Percentiles rank a stretch among this genome's conserved stretches.
Evolutionary conservation across 1,140 invertebrate species (phyloP).

Genomic region (Atta texana): DNA sequence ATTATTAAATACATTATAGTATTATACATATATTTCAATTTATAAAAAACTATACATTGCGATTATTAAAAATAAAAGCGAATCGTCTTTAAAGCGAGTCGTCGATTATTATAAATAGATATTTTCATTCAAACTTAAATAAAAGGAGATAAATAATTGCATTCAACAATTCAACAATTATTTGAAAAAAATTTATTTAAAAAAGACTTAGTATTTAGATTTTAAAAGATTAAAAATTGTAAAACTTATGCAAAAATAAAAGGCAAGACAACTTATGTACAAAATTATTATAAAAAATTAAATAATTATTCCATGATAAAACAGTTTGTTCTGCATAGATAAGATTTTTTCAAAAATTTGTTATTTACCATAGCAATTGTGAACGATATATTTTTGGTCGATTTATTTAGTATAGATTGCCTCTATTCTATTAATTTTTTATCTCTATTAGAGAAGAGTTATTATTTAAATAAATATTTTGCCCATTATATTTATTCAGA

Average conservation of each 20-base stretch:
- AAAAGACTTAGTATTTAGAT: neutral
- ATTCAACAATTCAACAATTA: neutral
- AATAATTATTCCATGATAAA: neutral
- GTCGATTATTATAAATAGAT: neutral
- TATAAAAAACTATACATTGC: neutral
- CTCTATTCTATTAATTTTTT: constrained; percentile 7
- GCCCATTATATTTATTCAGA: neutral
- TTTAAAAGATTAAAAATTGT: constrained; percentile 48
- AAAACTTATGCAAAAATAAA: neutral
- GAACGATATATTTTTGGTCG: neutral
- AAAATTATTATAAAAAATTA: neutral
- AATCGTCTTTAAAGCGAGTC: neutral
- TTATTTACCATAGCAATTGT: neutral
- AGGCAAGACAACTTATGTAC: neutral
- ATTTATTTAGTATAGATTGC: neutral
- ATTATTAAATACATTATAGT: neutral
- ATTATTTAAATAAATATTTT: neutral
- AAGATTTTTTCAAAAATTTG: neutral
- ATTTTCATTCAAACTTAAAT: neutral
- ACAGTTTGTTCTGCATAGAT: neutral
- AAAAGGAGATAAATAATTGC: neutral
- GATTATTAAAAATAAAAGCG: neutral
- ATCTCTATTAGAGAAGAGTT: neutral
- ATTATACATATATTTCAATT: neutral
- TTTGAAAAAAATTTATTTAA: neutral